Conservation (phyloP, 2,888 invertebrate species). For the Lycophotia porphyrea region DNA sequence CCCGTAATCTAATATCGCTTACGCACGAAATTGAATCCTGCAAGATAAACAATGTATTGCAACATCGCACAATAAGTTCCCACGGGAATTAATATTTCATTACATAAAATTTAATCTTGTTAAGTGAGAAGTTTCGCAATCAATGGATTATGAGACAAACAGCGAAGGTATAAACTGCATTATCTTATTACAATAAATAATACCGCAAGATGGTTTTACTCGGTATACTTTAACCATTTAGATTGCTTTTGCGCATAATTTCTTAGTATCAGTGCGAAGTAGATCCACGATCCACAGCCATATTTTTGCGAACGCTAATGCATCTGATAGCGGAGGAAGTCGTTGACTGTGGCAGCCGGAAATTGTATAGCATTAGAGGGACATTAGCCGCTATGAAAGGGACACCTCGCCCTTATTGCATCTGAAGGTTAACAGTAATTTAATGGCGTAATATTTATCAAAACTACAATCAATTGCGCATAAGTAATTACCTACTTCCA, state of each 20-base stretch:
- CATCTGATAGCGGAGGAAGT: constrained; percentile 79
- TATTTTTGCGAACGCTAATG: constrained; percentile 79
- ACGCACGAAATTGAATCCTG: constrained; percentile 48
- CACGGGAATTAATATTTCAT: constrained; percentile 61
- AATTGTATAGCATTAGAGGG: constrained; percentile 84
- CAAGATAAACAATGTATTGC: constrained; percentile 42
- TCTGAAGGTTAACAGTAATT: constrained; percentile 59
- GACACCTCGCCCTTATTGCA: constrained; percentile 72
- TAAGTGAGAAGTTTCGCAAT: constrained; percentile 55
- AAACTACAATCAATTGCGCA: constrained; percentile 46
- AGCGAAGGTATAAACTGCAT: constrained; percentile 37
- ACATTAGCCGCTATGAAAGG: constrained; percentile 83
- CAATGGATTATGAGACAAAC: constrained; percentile 53
- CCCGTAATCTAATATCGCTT: constrained; percentile 52
- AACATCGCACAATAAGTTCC: constrained; percentile 51
- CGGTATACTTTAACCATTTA: constrained; percentile 42
- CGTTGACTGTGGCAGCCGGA: constrained; percentile 77
- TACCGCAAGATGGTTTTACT: constrained; percentile 45
- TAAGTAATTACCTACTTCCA: constrained; percentile 58
- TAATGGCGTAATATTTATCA: constrained; percentile 61
- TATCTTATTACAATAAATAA: constrained; percentile 62
- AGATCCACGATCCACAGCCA: constrained; percentile 62
- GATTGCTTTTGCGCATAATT: constrained; percentile 63
- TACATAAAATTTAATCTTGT: constrained; percentile 59
- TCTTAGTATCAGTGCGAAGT: constrained; percentile 66